A percentile compares a stretch with the other conserved stretches of the same genome.
phyloP scores from a whole-genome alignment of 2,797 vertebrate species.

The Rhinatrema bivittatum region DNA sequence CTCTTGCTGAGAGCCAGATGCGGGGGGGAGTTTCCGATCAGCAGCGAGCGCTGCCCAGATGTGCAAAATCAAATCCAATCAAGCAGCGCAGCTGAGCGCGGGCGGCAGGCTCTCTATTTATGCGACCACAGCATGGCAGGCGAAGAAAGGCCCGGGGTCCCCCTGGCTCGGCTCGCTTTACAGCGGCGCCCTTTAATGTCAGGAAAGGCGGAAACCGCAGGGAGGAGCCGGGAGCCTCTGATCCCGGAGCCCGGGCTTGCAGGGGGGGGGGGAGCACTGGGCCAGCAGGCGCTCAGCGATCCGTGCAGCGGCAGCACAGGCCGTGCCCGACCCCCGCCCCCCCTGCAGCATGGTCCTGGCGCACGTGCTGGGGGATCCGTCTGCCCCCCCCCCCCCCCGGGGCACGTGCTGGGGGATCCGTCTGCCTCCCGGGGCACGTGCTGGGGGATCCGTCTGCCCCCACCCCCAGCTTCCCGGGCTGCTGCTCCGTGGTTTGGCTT shows the following conservation, averaged over 20 bases:
- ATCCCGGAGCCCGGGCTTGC: neutral
- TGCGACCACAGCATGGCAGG: constrained; percentile 54
- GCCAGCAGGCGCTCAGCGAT: neutral
- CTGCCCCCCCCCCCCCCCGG: rapidly evolving
- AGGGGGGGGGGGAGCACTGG: no score
- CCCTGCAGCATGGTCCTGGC: neutral
- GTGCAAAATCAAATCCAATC: neutral
- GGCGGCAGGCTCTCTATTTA: constrained; percentile 55
- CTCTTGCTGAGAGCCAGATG: no score
- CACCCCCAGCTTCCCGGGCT: no score
- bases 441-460: no score
- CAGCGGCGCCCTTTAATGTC: neutral
- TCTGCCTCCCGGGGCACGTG: no score
- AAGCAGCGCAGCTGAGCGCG: neutral
- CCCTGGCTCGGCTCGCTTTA: neutral
- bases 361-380: neutral
- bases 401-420: no score
- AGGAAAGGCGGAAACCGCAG: neutral
- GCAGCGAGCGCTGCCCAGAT: no score
- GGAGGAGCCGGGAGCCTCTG: neutral
- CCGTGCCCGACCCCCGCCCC: no score
- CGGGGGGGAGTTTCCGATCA: no score
- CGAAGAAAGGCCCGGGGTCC: constrained; percentile 63
- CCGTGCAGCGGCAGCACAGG: no score
- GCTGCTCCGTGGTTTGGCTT: neutral